phyloP scores from a whole-genome alignment of 2,888 invertebrate species.

The Heliconius sara region DNA sequence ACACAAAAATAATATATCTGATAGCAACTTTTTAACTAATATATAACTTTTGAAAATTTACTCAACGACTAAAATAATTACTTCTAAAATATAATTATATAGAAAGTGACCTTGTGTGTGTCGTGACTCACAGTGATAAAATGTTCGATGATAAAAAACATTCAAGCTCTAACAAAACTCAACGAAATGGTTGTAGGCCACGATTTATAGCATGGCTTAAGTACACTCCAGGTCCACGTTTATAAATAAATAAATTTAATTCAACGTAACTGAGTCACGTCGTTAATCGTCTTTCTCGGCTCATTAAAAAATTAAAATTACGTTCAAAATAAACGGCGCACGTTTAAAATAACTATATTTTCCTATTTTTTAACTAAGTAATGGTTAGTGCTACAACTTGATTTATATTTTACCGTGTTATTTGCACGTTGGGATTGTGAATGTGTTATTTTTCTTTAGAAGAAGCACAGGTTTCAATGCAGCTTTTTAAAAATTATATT shows the following conservation, averaged over 20 bases:
- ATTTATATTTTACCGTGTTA: neutral
- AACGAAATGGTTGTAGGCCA: slow-evolving; percentile 40
- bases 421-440: neutral
- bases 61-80: slow-evolving; percentile 53
- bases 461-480: neutral
- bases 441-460: neutral
- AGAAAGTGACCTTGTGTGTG: slow-evolving; percentile 41
- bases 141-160: slow-evolving; percentile 41
- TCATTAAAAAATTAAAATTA: slow-evolving; percentile 36
- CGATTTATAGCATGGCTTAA: slow-evolving; percentile 44
- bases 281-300: slow-evolving; percentile 35
- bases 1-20: slow-evolving; percentile 37
- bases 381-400: neutral
- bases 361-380: slow-evolving; percentile 12
- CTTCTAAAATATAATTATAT: slow-evolving; percentile 10
- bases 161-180: slow-evolving; percentile 38
- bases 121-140: slow-evolving; percentile 65
- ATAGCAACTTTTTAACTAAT: slow-evolving; percentile 42
- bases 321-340: slow-evolving; percentile 7
- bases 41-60: slow-evolving; percentile 51
- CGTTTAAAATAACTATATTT: slow-evolving; percentile 25
- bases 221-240: slow-evolving; percentile 40
- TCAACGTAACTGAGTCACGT: slow-evolving; percentile 36
- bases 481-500: too few species aligned
- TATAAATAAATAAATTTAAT: slow-evolving; percentile 43